Conservation (phyloP, 2,888 invertebrate species). For the Tetheella fluctuosa region DNA sequence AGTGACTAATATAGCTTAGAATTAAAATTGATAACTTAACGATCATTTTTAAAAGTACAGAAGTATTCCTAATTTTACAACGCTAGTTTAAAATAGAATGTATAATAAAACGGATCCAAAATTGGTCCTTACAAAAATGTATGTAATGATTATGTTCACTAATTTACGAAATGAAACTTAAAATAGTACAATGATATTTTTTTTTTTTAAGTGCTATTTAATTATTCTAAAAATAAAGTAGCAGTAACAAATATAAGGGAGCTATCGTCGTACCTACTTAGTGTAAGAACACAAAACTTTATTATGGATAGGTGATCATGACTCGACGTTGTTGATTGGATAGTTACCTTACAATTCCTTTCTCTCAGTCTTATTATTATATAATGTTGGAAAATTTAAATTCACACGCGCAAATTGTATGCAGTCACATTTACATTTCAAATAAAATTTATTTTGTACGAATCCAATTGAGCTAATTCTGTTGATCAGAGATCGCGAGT, state of each 20-base stretch:
- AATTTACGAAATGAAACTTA: slow-evolving; percentile 16
- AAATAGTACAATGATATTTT: slow-evolving; percentile 12
- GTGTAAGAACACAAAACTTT: slow-evolving; percentile 45
- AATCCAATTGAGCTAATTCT: slow-evolving; percentile 50
- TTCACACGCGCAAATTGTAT: slow-evolving; percentile 26
- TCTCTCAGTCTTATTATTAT: slow-evolving; percentile 65
- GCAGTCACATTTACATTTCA: slow-evolving; percentile 38
- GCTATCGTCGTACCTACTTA: slow-evolving; percentile 40
- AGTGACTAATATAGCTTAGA: slow-evolving; percentile 5
- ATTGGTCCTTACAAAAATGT: background rate
- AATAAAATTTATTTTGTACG: slow-evolving; percentile 54
- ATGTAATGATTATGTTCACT: background rate
- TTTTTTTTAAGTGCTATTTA: background rate
- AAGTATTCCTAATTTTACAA: background rate
- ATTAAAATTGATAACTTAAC: background rate
- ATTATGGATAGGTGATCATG: slow-evolving; percentile 31
- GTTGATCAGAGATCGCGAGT: slow-evolving; percentile 27
- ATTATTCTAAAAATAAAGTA: slow-evolving; percentile 14
- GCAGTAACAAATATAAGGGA: slow-evolving; percentile 24
- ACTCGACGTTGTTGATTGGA: slow-evolving; percentile 21
- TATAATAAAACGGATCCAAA: background rate
- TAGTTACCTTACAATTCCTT: slow-evolving; percentile 42
- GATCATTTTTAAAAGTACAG: background rate
- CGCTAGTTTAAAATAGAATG: background rate
- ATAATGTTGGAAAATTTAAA: slow-evolving; percentile 44